Evolutionary conservation across 2,888 invertebrate genomes (phyloP), one percentile per base, ranked within the genome.

Genomic region (Thereva nobilitata): DNA sequence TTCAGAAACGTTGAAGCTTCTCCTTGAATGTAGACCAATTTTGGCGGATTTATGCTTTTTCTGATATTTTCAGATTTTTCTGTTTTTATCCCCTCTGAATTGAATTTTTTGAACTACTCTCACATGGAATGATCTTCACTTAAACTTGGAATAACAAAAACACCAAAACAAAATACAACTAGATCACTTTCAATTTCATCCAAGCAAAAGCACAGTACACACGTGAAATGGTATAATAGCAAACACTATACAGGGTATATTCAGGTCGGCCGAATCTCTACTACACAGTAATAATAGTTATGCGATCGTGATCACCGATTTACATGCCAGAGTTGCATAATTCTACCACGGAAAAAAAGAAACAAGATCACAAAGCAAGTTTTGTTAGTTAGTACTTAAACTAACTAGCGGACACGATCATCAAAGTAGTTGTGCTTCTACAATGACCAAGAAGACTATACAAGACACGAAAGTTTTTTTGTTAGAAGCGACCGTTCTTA

Each of bases 1-100:
- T 70, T 79, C 78, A 74, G 76, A 75, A 67, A 80, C 75, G 73
- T 78, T 76, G 76, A 80, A 79, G 72, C 79, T 80, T 67, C 78
- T 78, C 76, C 77, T 79, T 75, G 79, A 79, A 76, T 79, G 75
- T 71, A 78, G 77, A 75, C 80, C 80, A 78, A 80, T 80, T 80
- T 80, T 80, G 80, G 73, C 77, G 76, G 75, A 71, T 76, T 76
- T 72, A 72, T 68, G 59, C 66, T 55, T 4, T n/a, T 45, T 54
- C 10, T 6, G 35, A 37, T 40, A n/a, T 35, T 7, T 4, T 37
- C 52, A 52, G 9, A 44, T 44, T 35, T n/a, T n/a, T n/a, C n/a
- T n/a, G n/a, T n/a, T n/a, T 42, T 23, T 23, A 23, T 2, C 23
- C 23, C 23, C 23, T 23, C 23, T 23, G 23, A 23, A 23, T 23